phyloP scores from a whole-genome alignment of 2,888 invertebrate genomes.

The Azorinus chamasolen region DNA sequence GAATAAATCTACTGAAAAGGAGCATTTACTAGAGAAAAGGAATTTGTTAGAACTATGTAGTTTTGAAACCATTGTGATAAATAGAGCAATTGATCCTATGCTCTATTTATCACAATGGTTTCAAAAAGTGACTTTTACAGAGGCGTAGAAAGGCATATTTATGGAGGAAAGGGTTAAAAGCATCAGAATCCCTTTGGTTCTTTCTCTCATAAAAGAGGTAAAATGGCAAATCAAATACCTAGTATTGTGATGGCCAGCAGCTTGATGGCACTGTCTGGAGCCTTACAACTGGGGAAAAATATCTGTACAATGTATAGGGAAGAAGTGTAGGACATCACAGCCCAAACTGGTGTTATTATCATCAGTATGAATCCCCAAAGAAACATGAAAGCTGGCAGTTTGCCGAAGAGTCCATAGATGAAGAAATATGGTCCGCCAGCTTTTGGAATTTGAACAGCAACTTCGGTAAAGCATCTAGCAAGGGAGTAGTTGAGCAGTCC shows the following conservation, averaged over 20 bases:
- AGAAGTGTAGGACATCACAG: slow-evolving; percentile 60
- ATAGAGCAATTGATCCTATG: too few relatives aligned
- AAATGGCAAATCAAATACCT: slow-evolving; percentile 49
- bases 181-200: too few relatives aligned
- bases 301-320: slow-evolving; percentile 68
- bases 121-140: too few relatives aligned
- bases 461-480: slow-evolving; percentile 68
- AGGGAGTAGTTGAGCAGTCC: slow-evolving; percentile 68
- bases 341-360: slow-evolving; percentile 69
- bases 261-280: slow-evolving; percentile 64
- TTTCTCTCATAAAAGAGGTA: too few relatives aligned
- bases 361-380: slow-evolving; percentile 73
- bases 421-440: slow-evolving; percentile 75
- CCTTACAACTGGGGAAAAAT: slow-evolving; percentile 63
- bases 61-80: too few relatives aligned
- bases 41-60: too few relatives aligned
- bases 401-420: slow-evolving; percentile 66
- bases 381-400: slow-evolving; percentile 69
- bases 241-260: slow-evolving; percentile 66
- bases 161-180: too few relatives aligned
- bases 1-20: too few relatives aligned
- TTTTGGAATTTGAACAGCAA: slow-evolving; percentile 66
- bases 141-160: too few relatives aligned
- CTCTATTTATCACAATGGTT: too few relatives aligned
- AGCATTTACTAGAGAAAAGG: too few relatives aligned